Evolutionary conservation across 2,113 vertebrate species (phyloP).

Genomic region (Vidua macroura): DNA sequence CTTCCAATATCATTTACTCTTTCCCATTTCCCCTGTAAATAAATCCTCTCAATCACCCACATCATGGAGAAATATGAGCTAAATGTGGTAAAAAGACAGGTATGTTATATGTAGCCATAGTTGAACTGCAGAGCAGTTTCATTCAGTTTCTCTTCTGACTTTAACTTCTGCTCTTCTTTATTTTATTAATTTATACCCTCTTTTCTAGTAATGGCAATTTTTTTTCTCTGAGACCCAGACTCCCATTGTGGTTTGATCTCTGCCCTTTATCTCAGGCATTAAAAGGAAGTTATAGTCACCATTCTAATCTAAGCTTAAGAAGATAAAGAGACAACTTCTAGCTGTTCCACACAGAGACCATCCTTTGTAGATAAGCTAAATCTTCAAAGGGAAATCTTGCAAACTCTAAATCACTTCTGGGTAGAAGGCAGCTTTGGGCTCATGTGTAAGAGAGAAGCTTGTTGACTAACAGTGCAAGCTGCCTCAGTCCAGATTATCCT

Average conservation of each 20-base stretch:
- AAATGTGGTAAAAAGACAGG: background rate
- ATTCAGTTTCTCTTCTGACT: background rate
- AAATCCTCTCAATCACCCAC: background rate
- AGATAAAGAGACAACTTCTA: background rate
- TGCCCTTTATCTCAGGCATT: background rate
- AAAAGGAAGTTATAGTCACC: background rate
- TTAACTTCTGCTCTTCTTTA: background rate
- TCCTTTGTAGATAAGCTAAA: background rate
- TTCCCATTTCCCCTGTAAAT: background rate
- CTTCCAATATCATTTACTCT: background rate
- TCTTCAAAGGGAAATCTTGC: conserved; percentile 11
- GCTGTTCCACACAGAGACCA: background rate
- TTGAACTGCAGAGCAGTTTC: background rate
- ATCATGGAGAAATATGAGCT: background rate
- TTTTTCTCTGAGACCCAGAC: background rate
- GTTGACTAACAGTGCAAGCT: background rate
- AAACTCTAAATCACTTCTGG: background rate
- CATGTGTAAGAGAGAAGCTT: background rate
- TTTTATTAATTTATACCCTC: background rate
- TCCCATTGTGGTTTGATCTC: background rate
- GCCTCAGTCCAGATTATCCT: background rate
- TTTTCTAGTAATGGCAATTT: background rate
- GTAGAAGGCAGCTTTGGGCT: background rate
- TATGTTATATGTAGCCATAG: background rate
- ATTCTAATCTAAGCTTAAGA: background rate